Evolutionary conservation across 2,113 vertebrate species (phyloP), one percentile per base, ranked within the genome.

Genomic region (Todiramphus saurophagus): DNA sequence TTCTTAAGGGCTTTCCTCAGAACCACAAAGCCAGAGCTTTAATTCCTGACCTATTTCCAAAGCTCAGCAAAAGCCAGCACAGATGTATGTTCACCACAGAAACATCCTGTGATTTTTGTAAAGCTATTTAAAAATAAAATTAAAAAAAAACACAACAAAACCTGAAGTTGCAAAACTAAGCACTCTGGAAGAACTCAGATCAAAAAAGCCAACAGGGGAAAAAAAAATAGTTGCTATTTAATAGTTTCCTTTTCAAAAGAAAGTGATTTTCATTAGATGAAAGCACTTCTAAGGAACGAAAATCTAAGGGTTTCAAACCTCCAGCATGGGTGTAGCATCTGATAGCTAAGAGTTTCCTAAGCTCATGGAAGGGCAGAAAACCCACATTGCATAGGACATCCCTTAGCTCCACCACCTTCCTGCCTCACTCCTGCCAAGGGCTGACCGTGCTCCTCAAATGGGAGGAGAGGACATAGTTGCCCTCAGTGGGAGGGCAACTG

Each of bases 1-100:
- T 95, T 96, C 87, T 88, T 87, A 96, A 96, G 87, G 88, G 87
- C 92, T 87, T 77, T 96, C 76, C 92, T 96, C 75, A 64, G 93
- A 95, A 94, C 80, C 94, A 90, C 87, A 97, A 96, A 95, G 91
- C 94, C 6, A 4, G 81, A 87, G 91, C 78, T 95, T 92, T 96
- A 97, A 96, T 96, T 96, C 96, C 96, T 97, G 96, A 96, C 96
- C 96, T 83, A 96, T 94, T 96, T 97, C 96, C 91, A 94, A 97
- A 95, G 94, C 96, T 96, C 95, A 94, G 77, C 16, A 0, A 97
- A 96, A 95, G 93, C 80, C 95, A 95, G 87, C 93, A 94, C 96
- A 94, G 96, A 97, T 94, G 92, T 94, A 96, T 68, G 82, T 58
- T 85, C 89, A 94, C 80, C 89, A 87, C 89, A 89, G 92, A 96